Conservation (phyloP, 2,797 vertebrate species). For the Premnoplex brunnescens region DNA sequence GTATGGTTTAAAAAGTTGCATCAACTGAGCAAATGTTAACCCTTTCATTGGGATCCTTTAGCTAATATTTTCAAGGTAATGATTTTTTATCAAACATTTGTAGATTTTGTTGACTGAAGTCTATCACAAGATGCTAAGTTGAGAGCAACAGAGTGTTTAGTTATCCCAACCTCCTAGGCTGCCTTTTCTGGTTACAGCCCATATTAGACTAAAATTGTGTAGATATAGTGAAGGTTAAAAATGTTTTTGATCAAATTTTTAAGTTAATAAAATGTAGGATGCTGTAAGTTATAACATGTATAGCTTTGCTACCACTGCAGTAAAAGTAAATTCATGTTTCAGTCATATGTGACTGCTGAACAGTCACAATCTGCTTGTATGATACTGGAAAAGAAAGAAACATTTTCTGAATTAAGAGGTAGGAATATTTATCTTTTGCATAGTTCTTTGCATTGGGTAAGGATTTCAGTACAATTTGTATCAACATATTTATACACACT, state of each 20-base stretch:
- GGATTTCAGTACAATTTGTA: background rate
- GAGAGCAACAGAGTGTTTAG: background rate
- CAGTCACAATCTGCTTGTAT: background rate
- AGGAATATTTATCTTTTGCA: background rate
- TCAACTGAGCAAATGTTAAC: background rate
- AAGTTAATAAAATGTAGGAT: background rate
- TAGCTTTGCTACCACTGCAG: background rate
- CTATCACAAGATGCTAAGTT: background rate
- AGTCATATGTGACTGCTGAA: background rate
- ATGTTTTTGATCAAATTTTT: background rate
- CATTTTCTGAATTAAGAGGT: background rate
- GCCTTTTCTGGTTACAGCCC: background rate
- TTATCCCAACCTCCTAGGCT: background rate
- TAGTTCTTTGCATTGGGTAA: accelerated
- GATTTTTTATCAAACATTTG: background rate
- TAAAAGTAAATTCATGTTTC: background rate
- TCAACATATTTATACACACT: background rate
- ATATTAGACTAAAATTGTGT: background rate
- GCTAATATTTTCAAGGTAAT: background rate
- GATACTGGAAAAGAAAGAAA: background rate
- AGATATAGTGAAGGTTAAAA: background rate
- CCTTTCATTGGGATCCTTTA: background rate
- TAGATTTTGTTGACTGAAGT: background rate
- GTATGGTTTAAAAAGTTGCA: background rate
- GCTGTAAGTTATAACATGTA: background rate